Base-by-base conservation (phyloP, 2,888 invertebrate genomes). In the Trichopria drosophilae region DNA sequence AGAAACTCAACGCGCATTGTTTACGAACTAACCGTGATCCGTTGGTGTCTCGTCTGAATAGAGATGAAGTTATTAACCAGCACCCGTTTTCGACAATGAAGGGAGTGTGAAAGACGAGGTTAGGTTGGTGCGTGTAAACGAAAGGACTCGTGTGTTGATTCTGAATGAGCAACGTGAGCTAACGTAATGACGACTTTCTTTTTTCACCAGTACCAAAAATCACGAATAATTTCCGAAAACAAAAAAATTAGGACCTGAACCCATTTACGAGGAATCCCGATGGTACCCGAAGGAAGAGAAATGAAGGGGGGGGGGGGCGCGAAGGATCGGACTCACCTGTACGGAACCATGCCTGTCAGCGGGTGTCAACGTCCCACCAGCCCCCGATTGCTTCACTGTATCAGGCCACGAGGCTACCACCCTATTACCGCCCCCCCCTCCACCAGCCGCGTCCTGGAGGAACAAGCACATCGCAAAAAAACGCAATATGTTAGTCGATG, bases 321-420 rank as follows among this genome's bases (percentile, higher is more conserved):
- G 28, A 43, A 29, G 50, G 53, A 64, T 62, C 64, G 54, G 59
- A 72, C 72, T 78, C 81, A 92, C 92, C 89, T 95, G 95, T 68
- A 96, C 95, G 73, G 95, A 96, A 78, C 95, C 96, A 78, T 94
- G 94, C 79, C 94, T 85, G 81, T 95, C 95, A 66, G 94, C 93
- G 68, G 95, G 92, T 67, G 93, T 93, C 75, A 93, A 83, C 77
- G 90, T 90, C 73, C 87, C 92, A 67, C 90, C 81, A 64, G 85
- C 84, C 72, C 82, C 82, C 68, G 86, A 86, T 75, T 87, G 85
- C 71, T 91, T 91, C 70, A 88, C 88, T 68, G 88, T 87, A 78
- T 91, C 91, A 71, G 89, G 88, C 85, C 90, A 90, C 67, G 88
- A 88, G 76, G 82, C 79, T 80, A 87, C 86, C 73, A 83, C 83